phyloP scores from a whole-genome alignment of 2,888 invertebrate genomes.

The Branchipolynoe longqiensis region DNA sequence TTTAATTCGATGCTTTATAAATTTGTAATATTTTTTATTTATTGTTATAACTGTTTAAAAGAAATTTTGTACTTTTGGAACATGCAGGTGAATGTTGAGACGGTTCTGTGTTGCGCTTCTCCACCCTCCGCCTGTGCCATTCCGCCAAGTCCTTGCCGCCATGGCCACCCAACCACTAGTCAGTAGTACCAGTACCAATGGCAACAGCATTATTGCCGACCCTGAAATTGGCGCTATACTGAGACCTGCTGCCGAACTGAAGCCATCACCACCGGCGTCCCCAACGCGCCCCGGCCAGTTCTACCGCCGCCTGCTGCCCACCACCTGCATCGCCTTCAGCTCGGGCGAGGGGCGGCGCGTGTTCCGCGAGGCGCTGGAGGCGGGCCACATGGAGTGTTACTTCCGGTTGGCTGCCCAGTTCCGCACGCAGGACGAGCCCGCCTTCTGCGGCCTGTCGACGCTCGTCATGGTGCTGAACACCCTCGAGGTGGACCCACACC shows the following conservation, averaged over 20 bases:
- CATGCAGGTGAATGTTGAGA: slow-evolving; percentile 3
- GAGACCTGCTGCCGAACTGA: too few relatives aligned
- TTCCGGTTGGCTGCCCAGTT: slow-evolving; percentile 82
- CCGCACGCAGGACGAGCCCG: slow-evolving; percentile 82
- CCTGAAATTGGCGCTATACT: neutral
- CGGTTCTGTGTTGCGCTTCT: neutral
- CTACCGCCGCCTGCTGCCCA: slow-evolving; percentile 79
- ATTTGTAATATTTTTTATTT: too few relatives aligned
- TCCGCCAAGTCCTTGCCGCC: neutral
- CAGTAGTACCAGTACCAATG: neutral
- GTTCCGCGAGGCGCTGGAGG: slow-evolving; percentile 76
- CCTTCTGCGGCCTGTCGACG: slow-evolving; percentile 82
- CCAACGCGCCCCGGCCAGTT: slow-evolving; percentile 60
- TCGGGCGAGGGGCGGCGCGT: slow-evolving; percentile 79
- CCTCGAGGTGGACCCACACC: slow-evolving; percentile 71
- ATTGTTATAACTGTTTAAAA: neutral
- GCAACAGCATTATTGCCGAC: neutral
- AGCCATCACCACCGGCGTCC: neutral
- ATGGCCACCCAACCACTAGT: slow-evolving; percentile 11
- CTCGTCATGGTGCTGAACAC: slow-evolving; percentile 81
- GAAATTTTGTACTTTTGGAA: neutral
- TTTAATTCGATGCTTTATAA: neutral
- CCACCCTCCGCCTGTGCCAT: neutral
- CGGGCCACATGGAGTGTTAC: slow-evolving; percentile 80
- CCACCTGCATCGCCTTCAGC: slow-evolving; percentile 79